Evolutionary conservation across 92 coral and sea anemone species (phyloP).

Genomic region (Isaurus tuberculatus): DNA sequence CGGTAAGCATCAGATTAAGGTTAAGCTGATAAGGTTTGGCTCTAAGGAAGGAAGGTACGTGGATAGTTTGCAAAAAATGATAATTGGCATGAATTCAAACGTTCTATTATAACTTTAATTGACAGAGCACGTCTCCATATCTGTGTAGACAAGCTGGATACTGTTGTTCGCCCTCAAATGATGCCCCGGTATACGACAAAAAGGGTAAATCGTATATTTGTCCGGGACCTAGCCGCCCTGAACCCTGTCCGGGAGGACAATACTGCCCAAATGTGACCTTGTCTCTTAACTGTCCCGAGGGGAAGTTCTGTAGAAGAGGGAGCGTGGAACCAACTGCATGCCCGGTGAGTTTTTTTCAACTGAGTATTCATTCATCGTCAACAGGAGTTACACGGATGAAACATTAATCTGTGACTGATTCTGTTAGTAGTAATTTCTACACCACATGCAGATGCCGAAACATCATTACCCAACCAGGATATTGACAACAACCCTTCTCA

Average conservation of each 20-base stretch:
- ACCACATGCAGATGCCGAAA: no score
- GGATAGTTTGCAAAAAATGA: no score
- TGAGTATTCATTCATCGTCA: no score
- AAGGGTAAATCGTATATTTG: conserved; percentile 42
- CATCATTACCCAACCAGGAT: no score
- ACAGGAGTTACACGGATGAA: no score
- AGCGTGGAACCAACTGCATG: conserved; percentile 71
- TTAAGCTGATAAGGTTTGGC: no score
- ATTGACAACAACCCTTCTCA: no score
- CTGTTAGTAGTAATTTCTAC: no score
- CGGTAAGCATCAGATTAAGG: no score
- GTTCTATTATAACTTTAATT: not conserved
- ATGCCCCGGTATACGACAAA: conserved; percentile 62
- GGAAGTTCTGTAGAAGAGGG: conserved; percentile 78
- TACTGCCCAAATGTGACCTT: conserved; percentile 83
- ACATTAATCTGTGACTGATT: no score
- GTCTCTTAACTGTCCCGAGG: conserved; percentile 66
- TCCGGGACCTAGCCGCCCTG: conserved; percentile 72
- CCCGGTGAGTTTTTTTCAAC: conserved; percentile 61
- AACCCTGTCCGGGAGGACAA: conserved; percentile 68
- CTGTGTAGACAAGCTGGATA: conserved; percentile 62
- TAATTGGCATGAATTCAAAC: no score
- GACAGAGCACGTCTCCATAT: conserved; percentile 39
- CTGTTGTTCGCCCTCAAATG: conserved; percentile 80
- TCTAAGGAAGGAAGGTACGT: no score